phyloP scores from a whole-genome alignment of 2,113 vertebrate genomes.

The Tragelaphus scriptus region DNA sequence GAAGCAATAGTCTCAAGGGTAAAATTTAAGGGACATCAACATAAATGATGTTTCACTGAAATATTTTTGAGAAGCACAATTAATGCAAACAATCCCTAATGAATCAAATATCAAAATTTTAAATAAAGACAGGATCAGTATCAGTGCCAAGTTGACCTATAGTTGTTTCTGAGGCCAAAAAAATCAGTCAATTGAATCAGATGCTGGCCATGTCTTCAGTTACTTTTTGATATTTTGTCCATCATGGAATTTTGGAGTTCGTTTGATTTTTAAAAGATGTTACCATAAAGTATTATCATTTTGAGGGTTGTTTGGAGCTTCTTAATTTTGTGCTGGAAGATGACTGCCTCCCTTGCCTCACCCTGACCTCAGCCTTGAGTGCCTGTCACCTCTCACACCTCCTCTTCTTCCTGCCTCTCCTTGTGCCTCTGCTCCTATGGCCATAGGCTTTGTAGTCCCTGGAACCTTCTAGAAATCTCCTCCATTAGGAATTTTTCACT shows the following conservation, averaged over 20 bases:
- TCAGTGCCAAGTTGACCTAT: not conserved
- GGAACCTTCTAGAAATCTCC: not conserved
- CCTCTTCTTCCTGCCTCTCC: not conserved
- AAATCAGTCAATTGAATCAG: not conserved
- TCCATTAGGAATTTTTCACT: not conserved
- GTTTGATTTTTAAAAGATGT: not conserved
- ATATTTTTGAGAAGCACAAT: not conserved
- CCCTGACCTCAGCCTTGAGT: not conserved
- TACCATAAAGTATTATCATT: not conserved
- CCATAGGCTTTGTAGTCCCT: not conserved
- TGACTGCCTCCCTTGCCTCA: not conserved
- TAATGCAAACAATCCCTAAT: not conserved
- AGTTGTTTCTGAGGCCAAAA: not conserved
- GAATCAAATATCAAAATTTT: not conserved
- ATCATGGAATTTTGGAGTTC: not conserved
- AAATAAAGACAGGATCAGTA: not conserved
- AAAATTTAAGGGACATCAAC: not conserved
- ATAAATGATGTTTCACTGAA: not conserved
- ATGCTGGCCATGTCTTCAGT: not conserved
- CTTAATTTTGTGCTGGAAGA: not conserved
- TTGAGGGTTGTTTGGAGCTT: not conserved
- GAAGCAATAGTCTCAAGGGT: not conserved
- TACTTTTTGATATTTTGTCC: not conserved
- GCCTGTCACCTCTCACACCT: not conserved
- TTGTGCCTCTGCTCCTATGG: not conserved